phyloP scores from a whole-genome alignment of 2,113 vertebrate genomes.

The Toxotes jaculatrix region DNA sequence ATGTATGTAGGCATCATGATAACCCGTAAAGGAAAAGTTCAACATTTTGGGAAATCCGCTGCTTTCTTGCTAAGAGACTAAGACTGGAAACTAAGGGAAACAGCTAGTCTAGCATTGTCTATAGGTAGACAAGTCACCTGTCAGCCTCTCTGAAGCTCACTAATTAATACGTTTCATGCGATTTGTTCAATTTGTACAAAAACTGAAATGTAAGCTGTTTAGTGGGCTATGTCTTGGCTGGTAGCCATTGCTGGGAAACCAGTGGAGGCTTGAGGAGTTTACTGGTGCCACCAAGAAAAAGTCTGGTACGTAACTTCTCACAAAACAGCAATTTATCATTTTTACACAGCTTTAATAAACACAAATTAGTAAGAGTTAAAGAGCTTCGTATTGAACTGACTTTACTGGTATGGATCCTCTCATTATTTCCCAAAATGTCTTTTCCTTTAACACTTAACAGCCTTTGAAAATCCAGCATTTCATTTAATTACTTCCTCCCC shows the following conservation, averaged over 20 bases:
- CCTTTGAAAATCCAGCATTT: conserved; percentile 26
- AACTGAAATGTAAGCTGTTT: background rate
- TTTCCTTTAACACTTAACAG: conserved; percentile 16
- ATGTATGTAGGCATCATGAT: background rate
- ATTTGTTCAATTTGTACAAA: background rate
- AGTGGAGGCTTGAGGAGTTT: too few species aligned
- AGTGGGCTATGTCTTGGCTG: background rate
- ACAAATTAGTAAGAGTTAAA: background rate
- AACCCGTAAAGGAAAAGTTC: background rate
- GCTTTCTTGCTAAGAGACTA: background rate
- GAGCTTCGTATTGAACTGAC: background rate
- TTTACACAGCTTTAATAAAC: background rate
- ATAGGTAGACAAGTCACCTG: background rate
- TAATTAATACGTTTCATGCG: too few species aligned
- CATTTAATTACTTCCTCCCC: background rate
- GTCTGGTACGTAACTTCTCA: background rate
- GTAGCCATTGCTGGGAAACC: background rate
- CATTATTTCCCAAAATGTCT: background rate
- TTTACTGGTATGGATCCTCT: background rate
- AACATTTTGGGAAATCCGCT: conserved; percentile 19
- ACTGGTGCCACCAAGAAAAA: background rate
- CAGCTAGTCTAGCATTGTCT: background rate
- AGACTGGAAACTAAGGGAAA: conserved; percentile 17
- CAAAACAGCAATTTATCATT: background rate
- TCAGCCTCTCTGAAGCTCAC: background rate